phyloP scores from a whole-genome alignment of 1,140 invertebrate genomes.

The Holotrichia oblita region DNA sequence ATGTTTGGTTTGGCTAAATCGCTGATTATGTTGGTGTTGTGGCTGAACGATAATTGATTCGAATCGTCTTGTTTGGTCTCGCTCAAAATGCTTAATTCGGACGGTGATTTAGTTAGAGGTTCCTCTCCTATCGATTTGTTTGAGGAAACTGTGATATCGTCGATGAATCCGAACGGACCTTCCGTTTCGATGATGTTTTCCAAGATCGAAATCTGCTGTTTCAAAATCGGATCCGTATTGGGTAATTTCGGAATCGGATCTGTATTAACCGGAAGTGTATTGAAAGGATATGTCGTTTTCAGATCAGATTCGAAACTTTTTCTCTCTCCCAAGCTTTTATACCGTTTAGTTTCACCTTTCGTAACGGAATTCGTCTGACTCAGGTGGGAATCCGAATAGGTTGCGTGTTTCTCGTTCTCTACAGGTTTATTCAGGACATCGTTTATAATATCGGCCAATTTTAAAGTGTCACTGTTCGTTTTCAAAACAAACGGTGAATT shows the following conservation, averaged over 20 bases:
- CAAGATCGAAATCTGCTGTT: slow-evolving; percentile 58
- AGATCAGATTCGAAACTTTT: slow-evolving; percentile 62
- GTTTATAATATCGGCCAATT: slow-evolving; percentile 58
- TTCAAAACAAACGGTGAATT: slow-evolving; percentile 35
- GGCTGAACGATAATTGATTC: slow-evolving; percentile 43
- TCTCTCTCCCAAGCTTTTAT: slow-evolving; percentile 61
- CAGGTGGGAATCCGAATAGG: slow-evolving; percentile 44
- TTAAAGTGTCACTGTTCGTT: slow-evolving; percentile 47
- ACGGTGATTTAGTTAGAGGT: slow-evolving; percentile 41
- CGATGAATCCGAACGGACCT: slow-evolving; percentile 48
- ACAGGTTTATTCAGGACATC: slow-evolving; percentile 58
- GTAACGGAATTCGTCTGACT: slow-evolving; percentile 9
- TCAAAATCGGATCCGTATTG: slow-evolving; percentile 51
- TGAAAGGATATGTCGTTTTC: slow-evolving; percentile 42
- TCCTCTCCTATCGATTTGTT: slow-evolving; percentile 46
- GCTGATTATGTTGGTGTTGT: slow-evolving; percentile 38
- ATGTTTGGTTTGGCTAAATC: slow-evolving; percentile 41
- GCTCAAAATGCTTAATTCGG: slow-evolving; percentile 48
- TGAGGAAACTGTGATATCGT: slow-evolving; percentile 52
- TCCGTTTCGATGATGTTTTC: slow-evolving; percentile 59
- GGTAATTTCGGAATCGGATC: slow-evolving; percentile 42
- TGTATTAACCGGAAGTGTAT: slow-evolving; percentile 38
- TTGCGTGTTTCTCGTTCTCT: slow-evolving; percentile 35
- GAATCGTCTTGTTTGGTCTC: slow-evolving; percentile 47
- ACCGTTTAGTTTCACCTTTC: slow-evolving; percentile 47